Base-by-base conservation (phyloP, 2,888 invertebrate species). In the Agrypnus murinus region DNA sequence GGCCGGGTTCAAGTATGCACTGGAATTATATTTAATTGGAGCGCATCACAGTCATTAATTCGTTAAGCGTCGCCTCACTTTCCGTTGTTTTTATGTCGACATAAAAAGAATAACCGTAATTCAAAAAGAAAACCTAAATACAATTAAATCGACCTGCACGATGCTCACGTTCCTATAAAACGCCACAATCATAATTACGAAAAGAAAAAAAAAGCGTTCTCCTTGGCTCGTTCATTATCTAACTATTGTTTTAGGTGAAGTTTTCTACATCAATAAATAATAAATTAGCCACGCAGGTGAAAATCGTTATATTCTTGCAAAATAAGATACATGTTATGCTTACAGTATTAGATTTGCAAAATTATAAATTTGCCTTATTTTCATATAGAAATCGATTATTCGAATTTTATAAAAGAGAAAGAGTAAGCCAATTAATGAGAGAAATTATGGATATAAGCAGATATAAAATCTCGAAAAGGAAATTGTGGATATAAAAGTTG, bases 11-110 rank as follows among this genome's bases (percentile, higher is more conserved):
- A 75, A 75, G 68, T 75, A 71, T 75, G 74, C 57, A 76, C 63
- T 40, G 57, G 71, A 71, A 76, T 74, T 73, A 72, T 71, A 72
- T 73, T 71, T 76, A 75, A 76, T 76, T 75, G 74, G 72, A 76
- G 73, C 65, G 62, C 70, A 70, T 70, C 70, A 46, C 59, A 66
- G 48, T 66, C 65, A 65, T 62, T 66, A 60, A 65, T 17, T 65
- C 50, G 40, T 60, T 55, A 64, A 58, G 48, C 59, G 48, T 48
- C 25, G 46, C 46, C 57, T 46, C 63, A 43, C 63, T 57, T 62
- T 59, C 17, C 53, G 60, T 67, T 62, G 60, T 60, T 60, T 15
- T 57, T 50, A 50, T 10, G 25, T 8, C 45, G 17, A 50, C n/a
- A 40, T 36, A 38, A 63, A 63, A 63, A 63, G 32, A 15, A 14